Evolutionary conservation across 2,888 invertebrate species (phyloP).

Genomic region (Acanthosepion lycidas): DNA sequence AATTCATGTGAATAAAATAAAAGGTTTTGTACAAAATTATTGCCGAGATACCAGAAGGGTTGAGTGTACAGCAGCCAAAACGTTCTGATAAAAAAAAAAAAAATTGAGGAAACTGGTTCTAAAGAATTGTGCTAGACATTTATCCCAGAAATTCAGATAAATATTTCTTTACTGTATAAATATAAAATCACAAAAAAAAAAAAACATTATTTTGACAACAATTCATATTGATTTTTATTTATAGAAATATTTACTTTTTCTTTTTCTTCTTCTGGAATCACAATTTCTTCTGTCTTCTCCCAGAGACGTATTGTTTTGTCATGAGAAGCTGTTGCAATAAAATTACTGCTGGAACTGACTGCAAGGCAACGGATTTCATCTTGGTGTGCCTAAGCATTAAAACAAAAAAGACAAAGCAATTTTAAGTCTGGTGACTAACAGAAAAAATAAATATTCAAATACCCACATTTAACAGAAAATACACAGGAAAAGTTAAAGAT

Average conservation of each 20-base stretch:
- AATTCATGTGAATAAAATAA: too few species aligned
- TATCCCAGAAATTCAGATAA: too few species aligned
- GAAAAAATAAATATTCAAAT: background rate
- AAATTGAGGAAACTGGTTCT: too few species aligned
- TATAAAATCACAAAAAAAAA: background rate
- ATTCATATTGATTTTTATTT: background rate
- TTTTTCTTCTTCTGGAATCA: constrained; percentile 92
- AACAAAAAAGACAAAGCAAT: background rate
- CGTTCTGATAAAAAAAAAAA: too few species aligned
- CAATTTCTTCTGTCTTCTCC: constrained; percentile 88
- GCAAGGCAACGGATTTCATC: constrained; percentile 85
- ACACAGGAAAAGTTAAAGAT: too few species aligned
- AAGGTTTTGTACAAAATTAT: too few species aligned
- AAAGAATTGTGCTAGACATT: too few species aligned
- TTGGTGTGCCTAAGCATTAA: constrained; percentile 82
- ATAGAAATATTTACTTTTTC: constrained; percentile 78
- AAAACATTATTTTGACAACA: background rate
- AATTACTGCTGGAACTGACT: constrained; percentile 87
- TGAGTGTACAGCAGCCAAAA: too few species aligned
- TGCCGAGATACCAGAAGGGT: too few species aligned
- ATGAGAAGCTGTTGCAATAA: constrained; percentile 85
- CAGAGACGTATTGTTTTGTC: constrained; percentile 91
- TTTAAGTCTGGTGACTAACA: background rate
- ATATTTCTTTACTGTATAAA: too few species aligned
- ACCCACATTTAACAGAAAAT: too few species aligned